Conservation (phyloP, 1,140 invertebrate genomes). For the Pseudachorutes palmiensis region DNA sequence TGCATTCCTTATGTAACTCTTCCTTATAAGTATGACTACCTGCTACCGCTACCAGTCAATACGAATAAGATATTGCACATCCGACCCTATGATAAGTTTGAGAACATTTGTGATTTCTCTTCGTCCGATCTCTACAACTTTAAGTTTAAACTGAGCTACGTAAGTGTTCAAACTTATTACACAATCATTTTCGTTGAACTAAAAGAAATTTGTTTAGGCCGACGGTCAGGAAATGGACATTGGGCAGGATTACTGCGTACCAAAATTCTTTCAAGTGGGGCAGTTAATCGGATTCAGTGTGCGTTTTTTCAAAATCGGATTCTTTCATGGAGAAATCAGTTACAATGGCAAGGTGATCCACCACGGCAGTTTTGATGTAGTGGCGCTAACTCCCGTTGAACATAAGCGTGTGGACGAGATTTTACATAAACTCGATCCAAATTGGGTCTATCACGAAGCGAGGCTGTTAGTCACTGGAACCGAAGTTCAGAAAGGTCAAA, state of each 20-base stretch:
- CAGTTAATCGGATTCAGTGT: not conserved
- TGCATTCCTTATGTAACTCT: not conserved
- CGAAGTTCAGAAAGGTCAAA: constrained; percentile 52
- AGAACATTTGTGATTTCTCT: constrained; percentile 9
- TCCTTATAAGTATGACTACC: too few relatives aligned
- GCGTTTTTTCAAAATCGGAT: constrained; percentile 1
- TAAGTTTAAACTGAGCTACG: not conserved
- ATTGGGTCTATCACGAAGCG: constrained; percentile 16
- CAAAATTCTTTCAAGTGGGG: not conserved
- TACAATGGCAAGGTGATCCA: constrained; percentile 16
- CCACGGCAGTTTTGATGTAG: constrained; percentile 17
- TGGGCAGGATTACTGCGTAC: not conserved
- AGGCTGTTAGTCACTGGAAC: constrained; percentile 1
- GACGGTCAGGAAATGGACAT: too few relatives aligned
- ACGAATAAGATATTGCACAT: not conserved
- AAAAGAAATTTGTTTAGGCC: too few relatives aligned
- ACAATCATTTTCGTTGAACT: too few relatives aligned
- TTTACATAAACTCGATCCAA: constrained; percentile 14
- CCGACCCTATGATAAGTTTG: constrained; percentile 5
- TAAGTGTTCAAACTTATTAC: not conserved
- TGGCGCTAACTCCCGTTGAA: constrained; percentile 6
- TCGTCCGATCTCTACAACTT: not conserved
- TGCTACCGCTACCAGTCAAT: too few relatives aligned
- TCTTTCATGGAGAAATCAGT: constrained; percentile 8
- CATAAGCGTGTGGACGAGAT: not conserved